Percentiles rank a stretch among this genome's conserved stretches.
Conservation (phyloP, 1,140 invertebrate genomes). For the Penaeus vannamei region DNA sequence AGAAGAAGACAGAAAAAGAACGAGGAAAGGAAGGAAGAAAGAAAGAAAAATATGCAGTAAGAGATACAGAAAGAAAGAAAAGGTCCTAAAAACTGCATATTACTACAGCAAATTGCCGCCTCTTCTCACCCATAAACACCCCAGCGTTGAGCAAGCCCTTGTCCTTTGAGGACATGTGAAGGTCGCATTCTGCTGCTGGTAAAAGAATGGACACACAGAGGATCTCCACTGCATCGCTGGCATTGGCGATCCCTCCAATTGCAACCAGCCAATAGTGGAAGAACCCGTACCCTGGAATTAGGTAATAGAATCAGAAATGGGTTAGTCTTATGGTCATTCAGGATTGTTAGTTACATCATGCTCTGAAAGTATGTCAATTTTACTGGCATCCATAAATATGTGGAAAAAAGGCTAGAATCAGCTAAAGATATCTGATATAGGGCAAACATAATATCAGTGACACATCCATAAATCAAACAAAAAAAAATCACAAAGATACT, state of each 20-base stretch:
- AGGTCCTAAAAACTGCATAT: background rate
- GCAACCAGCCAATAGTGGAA: constrained; percentile 91
- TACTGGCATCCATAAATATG: background rate
- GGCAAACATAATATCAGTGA: background rate
- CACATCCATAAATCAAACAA: too few relatives aligned
- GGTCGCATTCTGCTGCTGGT: constrained; percentile 92
- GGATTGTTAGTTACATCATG: background rate
- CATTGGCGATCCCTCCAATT: constrained; percentile 93
- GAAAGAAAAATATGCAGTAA: too few relatives aligned
- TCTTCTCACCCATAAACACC: constrained; percentile 71
- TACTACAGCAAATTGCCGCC: background rate
- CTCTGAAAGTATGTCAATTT: background rate
- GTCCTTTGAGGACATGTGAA: constrained; percentile 86
- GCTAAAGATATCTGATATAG: background rate
- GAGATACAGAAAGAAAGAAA: background rate
- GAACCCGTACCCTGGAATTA: constrained; percentile 83
- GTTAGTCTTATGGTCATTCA: background rate
- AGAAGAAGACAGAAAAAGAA: too few relatives aligned
- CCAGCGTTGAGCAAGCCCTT: constrained; percentile 78
- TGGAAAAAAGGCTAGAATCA: background rate
- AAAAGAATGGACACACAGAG: constrained; percentile 95
- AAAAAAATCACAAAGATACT: too few relatives aligned
- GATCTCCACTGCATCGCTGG: constrained; percentile 95
- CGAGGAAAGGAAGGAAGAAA: too few relatives aligned
- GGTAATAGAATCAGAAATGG: background rate